Evolutionary conservation across 2,888 invertebrate genomes (phyloP), one percentile per base, ranked within the genome.

Genomic region (Drymonia ruficornis): DNA sequence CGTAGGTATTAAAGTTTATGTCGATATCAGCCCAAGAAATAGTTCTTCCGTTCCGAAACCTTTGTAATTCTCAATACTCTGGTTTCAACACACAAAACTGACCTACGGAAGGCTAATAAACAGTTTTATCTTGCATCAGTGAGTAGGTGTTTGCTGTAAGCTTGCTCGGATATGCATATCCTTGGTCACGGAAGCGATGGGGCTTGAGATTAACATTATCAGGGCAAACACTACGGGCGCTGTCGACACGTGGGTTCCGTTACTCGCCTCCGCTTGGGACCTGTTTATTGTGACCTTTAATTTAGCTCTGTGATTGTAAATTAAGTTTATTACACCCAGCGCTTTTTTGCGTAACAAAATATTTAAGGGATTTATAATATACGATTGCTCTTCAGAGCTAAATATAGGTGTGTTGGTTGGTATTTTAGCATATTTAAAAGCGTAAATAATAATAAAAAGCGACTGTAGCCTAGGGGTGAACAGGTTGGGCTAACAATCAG

Each of bases 181-280:
- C 45, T 43, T 52, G 44, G 55, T 59, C 28, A 51, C 67, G 75
- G 72, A 68, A 71, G 65, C 50, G 63, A 65, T 67, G 59, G 42
- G 50, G n/a, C 43, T 16, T 23, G 46, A 66, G 73, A 74, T 73
- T 69, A 65, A 51, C 54, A 47, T 44, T 67, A 66, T 70, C 53
- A 57, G 49, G 29, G 62, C 65, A 67, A 66, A 69, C 65, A 63
- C 47, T 38, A 54, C 46, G 29, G 53, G 43, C 36, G 47, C 46
- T 28, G 23, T 45, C 45, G 28, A 45, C 50, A 50, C n/a, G 50
- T 52, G 38, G 18, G 45, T 47, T 50, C 52, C 19, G 52, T 57
- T 63, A 56, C 50, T 42, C 36, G 11, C 38, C 15, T 62, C 54
- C 45, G 4, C 50, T 46, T 13, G 28, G 42, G 36, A 2, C 49